Evolutionary conservation across 1,140 invertebrate genomes (phyloP).

Genomic region (Penaeus indicus): DNA sequence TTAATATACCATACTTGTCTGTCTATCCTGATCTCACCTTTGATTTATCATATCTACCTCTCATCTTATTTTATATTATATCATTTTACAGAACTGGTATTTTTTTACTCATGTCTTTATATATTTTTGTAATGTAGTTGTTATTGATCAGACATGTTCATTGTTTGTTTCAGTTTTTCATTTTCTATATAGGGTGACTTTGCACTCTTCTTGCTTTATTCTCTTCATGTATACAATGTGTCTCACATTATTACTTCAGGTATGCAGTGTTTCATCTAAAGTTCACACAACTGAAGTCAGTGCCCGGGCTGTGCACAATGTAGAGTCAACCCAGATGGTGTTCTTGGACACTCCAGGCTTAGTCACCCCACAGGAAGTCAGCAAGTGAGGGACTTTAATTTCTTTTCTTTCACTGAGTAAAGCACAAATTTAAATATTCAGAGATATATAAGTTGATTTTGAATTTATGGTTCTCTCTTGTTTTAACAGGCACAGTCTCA

Average conservation of each 20-base stretch:
- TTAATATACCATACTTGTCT: no score
- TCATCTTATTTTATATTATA: no score
- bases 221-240: background rate
- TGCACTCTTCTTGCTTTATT: no score
- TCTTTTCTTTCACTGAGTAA: background rate
- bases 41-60: no score
- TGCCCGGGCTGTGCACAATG: constrained; percentile 79
- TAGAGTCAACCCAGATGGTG: constrained; percentile 85
- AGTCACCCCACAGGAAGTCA: constrained; percentile 77
- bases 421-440: background rate
- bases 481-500: constrained; percentile 70
- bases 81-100: no score
- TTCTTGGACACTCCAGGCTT: constrained; percentile 91
- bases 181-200: no score
- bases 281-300: constrained; percentile 89
- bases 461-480: background rate
- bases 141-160: no score
- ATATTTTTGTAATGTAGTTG: no score
- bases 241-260: constrained; percentile 73
- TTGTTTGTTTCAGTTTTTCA: no score
- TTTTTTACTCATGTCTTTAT: no score
- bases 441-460: no score
- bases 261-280: constrained; percentile 89
- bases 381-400: constrained; percentile 72
- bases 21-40: no score